Evolutionary conservation across 2,888 invertebrate genomes (phyloP), one percentile per base, ranked within the genome.

Genomic region (Druceiella hillmani): DNA sequence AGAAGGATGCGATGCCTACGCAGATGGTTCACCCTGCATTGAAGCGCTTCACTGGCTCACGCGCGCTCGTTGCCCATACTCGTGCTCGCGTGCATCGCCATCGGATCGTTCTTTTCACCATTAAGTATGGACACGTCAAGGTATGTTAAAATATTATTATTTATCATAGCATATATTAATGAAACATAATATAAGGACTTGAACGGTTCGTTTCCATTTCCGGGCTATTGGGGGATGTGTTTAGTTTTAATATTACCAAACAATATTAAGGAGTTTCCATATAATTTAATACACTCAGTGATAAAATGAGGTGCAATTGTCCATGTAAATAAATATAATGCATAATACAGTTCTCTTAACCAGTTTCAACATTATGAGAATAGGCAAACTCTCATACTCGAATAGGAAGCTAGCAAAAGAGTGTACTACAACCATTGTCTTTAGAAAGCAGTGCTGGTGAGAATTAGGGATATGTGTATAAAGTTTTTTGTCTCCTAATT

Each of bases 61-160:
- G 73, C 74, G 94, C 45, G 87, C 86, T 17, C n/a, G n/a, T n/a
- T n/a, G n/a, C 83, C 85, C 39, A 87, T 94, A 48, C 77, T 95
- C 47, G 83, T 83, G 2, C 73, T 93, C 38, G 89, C 91, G 36
- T 86, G 87, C 64, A 79, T 88, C 50, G 83, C 92, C 59, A 92
- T 94, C 59, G 85, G 86, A 52, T 94, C 41, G 83, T 87, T 3
- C 80, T 89, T 63, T 94, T 94, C 64, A 94, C 94, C 16, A 90
- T 90, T 75, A 90, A 89, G 60, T 94, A 92, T 66, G 87, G 89
- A 50, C 87, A 92, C 64, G 86, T 94, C 36, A 88, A 93, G 83
- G 94, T 94, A 65, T 77, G 68, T 59, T 11, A 9, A n/a, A n/a
- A n/a, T n/a, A n/a, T n/a, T n/a, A n/a, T n/a, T n/a, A n/a, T n/a